Conservation (phyloP, 35 echinoderm and acorn worm genomes). For the Apostichopus japonicus region DNA sequence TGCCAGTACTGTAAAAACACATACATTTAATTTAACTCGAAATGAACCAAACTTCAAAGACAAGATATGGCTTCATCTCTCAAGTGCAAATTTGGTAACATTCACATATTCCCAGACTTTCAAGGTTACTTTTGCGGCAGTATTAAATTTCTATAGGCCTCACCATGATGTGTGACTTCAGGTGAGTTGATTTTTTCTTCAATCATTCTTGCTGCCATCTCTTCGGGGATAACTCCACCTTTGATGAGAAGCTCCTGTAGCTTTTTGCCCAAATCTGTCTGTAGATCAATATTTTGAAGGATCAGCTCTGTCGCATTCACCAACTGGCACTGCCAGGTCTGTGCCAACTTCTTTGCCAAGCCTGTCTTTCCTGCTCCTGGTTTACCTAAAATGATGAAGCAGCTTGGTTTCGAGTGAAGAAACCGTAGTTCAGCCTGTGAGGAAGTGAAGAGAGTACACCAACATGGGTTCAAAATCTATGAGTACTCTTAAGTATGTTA, state of each 20-base stretch:
- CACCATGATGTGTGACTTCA: constrained; percentile 96
- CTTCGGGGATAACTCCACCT: constrained; percentile 88
- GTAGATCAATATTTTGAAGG: constrained; percentile 83
- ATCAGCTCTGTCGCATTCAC: constrained; percentile 94
- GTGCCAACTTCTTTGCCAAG: constrained; percentile 85
- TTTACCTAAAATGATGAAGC: constrained; percentile 96
- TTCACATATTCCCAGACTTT: too few relatives aligned
- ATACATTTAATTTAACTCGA: too few relatives aligned
- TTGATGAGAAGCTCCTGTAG: constrained; percentile 81
- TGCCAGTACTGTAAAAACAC: too few relatives aligned
- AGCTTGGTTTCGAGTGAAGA: constrained; percentile 95
- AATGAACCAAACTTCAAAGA: too few relatives aligned
- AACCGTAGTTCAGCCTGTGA: constrained; percentile 86
- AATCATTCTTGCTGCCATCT: constrained; percentile 88
- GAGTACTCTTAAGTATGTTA: too few relatives aligned
- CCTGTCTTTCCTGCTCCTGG: constrained; percentile 89
- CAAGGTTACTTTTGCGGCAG: too few relatives aligned
- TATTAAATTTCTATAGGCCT: too few relatives aligned
- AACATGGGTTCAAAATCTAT: not conserved
- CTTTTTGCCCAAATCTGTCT: constrained; percentile 79
- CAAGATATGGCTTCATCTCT: too few relatives aligned
- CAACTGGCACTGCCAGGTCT: constrained; percentile 91
- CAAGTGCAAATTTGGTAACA: too few relatives aligned
- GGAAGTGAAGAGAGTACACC: not conserved
- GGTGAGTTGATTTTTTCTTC: constrained; percentile 97